Evolutionary conservation across 2,888 invertebrate genomes (phyloP).

Genomic region (Eucera pruinosa): DNA sequence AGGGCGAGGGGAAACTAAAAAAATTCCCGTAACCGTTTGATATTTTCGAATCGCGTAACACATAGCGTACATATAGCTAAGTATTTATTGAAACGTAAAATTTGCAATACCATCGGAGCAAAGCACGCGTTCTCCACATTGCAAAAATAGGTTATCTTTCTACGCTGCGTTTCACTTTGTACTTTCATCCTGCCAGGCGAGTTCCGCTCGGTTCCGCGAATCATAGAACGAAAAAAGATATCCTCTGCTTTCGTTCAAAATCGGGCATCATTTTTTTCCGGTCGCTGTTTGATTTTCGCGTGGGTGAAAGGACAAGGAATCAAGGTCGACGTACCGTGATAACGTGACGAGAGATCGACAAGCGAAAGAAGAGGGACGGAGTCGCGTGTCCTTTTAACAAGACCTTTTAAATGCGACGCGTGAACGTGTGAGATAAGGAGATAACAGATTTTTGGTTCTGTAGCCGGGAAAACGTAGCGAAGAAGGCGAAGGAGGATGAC

Average conservation of each 20-base stretch:
- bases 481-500: constrained; percentile 48
- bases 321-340: constrained; percentile 40
- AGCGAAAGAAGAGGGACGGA: constrained; percentile 35
- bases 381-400: constrained; percentile 27
- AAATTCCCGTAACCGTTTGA: not conserved
- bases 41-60: not conserved
- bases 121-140: constrained; percentile 58
- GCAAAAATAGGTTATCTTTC: constrained; percentile 59
- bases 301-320: constrained; percentile 40
- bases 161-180: constrained; percentile 48
- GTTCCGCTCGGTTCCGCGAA: constrained; percentile 12
- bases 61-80: too few relatives aligned
- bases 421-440: constrained; percentile 42
- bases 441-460: constrained; percentile 38
- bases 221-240: constrained; percentile 1
- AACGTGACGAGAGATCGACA: constrained; percentile 23
- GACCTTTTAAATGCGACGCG: constrained; percentile 40
- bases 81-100: constrained; percentile 27
- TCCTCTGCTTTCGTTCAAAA: not conserved
- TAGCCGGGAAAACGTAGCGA: not conserved
- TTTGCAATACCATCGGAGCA: constrained; percentile 29
- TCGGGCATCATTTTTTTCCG: constrained; percentile 9
- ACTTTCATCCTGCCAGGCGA: constrained; percentile 40
- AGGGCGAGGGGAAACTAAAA: too few relatives aligned
- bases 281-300: constrained; percentile 34